phyloP scores from a whole-genome alignment of 1,140 invertebrate species.

The Cataglyphis hispanica region DNA sequence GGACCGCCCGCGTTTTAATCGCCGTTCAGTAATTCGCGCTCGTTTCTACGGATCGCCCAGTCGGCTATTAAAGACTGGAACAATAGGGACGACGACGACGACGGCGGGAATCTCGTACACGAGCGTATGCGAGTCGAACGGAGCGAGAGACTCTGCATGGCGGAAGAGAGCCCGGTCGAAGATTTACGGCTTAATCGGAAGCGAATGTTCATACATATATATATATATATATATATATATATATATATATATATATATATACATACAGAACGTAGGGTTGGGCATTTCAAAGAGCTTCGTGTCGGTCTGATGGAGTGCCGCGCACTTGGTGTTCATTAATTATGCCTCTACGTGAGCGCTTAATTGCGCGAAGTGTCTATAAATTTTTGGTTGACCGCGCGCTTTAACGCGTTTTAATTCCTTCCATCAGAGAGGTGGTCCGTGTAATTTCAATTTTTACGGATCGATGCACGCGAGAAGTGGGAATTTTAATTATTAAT shows the following conservation, averaged over 20 bases:
- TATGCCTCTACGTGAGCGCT: conserved; percentile 29
- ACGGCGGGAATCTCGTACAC: neutral
- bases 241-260: conserved; percentile 29
- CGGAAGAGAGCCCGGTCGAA: conserved; percentile 52
- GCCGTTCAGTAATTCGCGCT: conserved; percentile 21
- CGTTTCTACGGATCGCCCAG: neutral
- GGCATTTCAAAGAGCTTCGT: conserved; percentile 41
- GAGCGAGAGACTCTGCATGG: neutral
- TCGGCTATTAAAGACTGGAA: conserved; percentile 24
- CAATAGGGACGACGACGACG: conserved; percentile 27
- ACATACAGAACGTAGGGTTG: no score
- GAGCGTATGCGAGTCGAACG: neutral
- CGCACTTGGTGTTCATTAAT: conserved; percentile 56
- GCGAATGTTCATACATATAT: conserved; percentile 50
- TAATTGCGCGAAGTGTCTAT: conserved; percentile 51
- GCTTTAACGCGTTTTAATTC: conserved; percentile 23
- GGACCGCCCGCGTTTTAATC: conserved; percentile 18
- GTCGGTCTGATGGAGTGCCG: conserved; percentile 37
- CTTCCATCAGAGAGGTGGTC: neutral
- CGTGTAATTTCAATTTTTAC: conserved; percentile 26
- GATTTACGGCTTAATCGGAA: conserved; percentile 69
- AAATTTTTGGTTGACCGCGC: conserved; percentile 25
- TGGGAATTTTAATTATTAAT: neutral
- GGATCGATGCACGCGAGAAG: no score
- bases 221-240: neutral